phyloP scores from a whole-genome alignment of 2,888 invertebrate genomes.

The Ctenicera cuprea region DNA sequence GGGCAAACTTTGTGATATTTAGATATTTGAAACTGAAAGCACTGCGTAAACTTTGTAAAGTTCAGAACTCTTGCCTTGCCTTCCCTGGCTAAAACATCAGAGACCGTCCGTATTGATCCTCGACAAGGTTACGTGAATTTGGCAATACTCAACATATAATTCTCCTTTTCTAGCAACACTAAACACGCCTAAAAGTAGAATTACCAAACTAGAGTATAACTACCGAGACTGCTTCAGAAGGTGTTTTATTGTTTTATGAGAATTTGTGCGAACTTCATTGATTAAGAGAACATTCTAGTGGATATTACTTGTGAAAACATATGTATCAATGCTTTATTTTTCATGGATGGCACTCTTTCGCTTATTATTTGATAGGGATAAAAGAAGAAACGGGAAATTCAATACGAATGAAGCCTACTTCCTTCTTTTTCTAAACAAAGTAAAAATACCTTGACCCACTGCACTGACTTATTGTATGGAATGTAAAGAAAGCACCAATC shows the following conservation, averaged over 20 bases:
- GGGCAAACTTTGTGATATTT: conserved; percentile 50
- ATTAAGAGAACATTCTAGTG: conserved; percentile 7
- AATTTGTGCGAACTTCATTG: conserved; percentile 26
- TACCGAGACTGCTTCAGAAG: conserved; percentile 27
- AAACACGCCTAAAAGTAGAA: conserved; percentile 42
- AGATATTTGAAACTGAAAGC: conserved; percentile 53
- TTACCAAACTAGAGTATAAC: conserved; percentile 43
- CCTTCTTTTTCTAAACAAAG: conserved; percentile 11
- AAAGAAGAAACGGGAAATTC: not conserved
- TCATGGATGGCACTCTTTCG: not conserved
- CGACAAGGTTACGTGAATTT: conserved; percentile 69
- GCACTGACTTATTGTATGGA: conserved; percentile 15
- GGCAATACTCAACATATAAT: conserved; percentile 66
- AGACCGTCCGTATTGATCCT: conserved; percentile 72
- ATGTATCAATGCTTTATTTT: not conserved
- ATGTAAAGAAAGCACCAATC: conserved; percentile 36
- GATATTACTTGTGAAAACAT: not conserved
- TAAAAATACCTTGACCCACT: conserved; percentile 37
- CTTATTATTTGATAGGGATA: not conserved
- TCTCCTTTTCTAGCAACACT: conserved; percentile 63
- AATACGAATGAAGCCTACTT: not conserved
- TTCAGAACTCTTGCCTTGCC: conserved; percentile 68
- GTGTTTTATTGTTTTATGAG: conserved; percentile 27
- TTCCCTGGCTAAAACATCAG: conserved; percentile 68
- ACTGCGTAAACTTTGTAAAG: conserved; percentile 68